Conservation (phyloP, 2,888 invertebrate species). For the Anthoptus insignis region DNA sequence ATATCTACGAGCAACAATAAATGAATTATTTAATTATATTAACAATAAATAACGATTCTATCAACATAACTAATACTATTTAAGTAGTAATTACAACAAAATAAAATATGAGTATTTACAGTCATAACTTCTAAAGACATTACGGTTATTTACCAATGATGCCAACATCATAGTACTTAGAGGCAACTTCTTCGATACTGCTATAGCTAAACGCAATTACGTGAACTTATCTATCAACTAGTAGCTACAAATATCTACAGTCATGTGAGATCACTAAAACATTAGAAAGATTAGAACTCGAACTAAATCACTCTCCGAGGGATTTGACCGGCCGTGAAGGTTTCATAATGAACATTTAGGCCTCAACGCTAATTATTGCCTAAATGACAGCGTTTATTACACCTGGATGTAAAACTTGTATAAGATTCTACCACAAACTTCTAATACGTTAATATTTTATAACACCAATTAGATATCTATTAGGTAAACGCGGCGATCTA, state of each 20-base stretch:
- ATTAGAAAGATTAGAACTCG: slow-evolving; percentile 41
- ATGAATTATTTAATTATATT: slow-evolving; percentile 60
- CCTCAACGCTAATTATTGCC: neutral
- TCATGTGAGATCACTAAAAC: slow-evolving; percentile 73
- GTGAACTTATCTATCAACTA: slow-evolving; percentile 20
- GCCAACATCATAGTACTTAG: slow-evolving; percentile 1
- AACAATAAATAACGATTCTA: slow-evolving; percentile 79
- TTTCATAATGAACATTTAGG: slow-evolving; percentile 20
- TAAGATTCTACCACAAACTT: neutral
- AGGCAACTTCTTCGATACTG: neutral
- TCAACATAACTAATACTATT: slow-evolving; percentile 14
- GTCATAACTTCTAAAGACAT: neutral
- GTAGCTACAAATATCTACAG: slow-evolving; percentile 55
- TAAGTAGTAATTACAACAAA: slow-evolving; percentile 57
- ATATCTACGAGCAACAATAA: slow-evolving; percentile 65
- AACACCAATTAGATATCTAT: slow-evolving; percentile 6
- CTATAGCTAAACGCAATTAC: slow-evolving; percentile 12
- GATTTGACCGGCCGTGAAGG: neutral
- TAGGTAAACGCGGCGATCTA: neutral
- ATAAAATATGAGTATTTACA: slow-evolving; percentile 40
- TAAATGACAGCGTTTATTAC: slow-evolving; percentile 1
- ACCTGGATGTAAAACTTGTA: neutral
- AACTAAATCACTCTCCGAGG: neutral
- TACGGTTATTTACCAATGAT: neutral
- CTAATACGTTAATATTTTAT: slow-evolving; percentile 6